These are phyloP conservation scores for Uloborus diversus DNA, from an alignment of 1,140 invertebrate species.

Conservation along the genomic window DNA sequence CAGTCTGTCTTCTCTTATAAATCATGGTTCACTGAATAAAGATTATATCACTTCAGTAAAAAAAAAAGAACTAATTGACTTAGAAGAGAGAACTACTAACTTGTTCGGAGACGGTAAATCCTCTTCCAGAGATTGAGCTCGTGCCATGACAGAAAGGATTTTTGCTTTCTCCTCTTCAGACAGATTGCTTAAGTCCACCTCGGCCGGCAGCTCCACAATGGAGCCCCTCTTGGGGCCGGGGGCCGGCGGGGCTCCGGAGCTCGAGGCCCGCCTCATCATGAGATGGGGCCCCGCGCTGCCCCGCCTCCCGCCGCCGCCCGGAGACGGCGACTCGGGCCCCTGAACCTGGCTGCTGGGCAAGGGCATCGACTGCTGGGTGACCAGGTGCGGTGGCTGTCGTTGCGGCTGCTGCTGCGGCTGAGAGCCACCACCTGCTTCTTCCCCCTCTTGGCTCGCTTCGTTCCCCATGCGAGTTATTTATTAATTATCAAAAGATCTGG, in stretches of 20 bases:
- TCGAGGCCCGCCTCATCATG: conserved; percentile 23
- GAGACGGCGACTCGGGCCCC: not conserved
- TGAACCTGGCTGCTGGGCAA: conserved; percentile 8
- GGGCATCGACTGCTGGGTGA: conserved; percentile 47
- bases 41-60: too few relatives aligned
- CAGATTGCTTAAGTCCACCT: conserved; percentile 71
- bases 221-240: conserved; percentile 21
- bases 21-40: too few relatives aligned
- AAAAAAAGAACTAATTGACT: too few relatives aligned
- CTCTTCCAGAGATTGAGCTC: conserved; percentile 67
- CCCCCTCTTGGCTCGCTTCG: conserved; percentile 55
- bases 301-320: conserved; percentile 23
- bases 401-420: conserved; percentile 1
- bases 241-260: not conserved
- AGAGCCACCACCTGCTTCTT: conserved; percentile 5
- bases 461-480: conserved; percentile 43
- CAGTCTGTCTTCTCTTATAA: too few relatives aligned
- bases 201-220: conserved; percentile 31
- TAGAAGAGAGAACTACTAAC: too few relatives aligned
- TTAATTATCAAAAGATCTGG: not conserved
- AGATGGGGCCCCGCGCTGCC: conserved; percentile 47
- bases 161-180: conserved; percentile 71
- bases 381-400: conserved; percentile 17
- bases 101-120: conserved; percentile 11
- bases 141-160: conserved; percentile 72